Base-by-base conservation (phyloP, 2,113 vertebrate species). In the Agelaius phoeniceus region DNA sequence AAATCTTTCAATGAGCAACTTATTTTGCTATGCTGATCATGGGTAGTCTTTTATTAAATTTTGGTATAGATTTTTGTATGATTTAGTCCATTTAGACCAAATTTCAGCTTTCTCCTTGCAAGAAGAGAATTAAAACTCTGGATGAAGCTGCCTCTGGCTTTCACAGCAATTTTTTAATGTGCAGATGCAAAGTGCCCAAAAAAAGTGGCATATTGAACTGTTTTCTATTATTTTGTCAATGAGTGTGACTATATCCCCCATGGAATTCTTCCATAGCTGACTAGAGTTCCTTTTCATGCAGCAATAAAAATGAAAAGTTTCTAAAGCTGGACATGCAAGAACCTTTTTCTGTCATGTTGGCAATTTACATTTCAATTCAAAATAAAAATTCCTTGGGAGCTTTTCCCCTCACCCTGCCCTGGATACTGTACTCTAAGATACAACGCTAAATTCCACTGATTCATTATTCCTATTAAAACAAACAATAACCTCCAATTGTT, bases 381-480 rank as follows among this genome's bases (percentile, higher is more conserved):
- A 96, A 90, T 86, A 87, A 81, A 59, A 88, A 97, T 97, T 96
- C 85, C 79, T 73, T 15, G 2, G 65, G 63, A 95, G 93, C 54
- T 93, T 31, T 75, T n/a, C 43, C 43, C 62, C 23, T 57, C 58
- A 33, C 61, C 67, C 43, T 41, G 20, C 54, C 55, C 68, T 3
- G 0, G 49, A 95, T 87, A 89, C 95, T 78, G 69, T 91, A 94
- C 73, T 96, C 68, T 20, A 66, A 97, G 96, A 97, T 94, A 87
- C 67, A 88, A 54, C 57, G 73, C 81, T 97, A 97, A 98, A 98
- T 98, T 97, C 92, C 73, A 96, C 94, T 97, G 98, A 98, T 98
- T 98, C 98, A 98, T 98, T 98, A 98, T 98, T 98, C 94, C 96
- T 97, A 97, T 98, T 98, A 98, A 97, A 97, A 97, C 95, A 97